phyloP scores from a whole-genome alignment of 1,140 invertebrate genomes.

The Cherax destructor region DNA sequence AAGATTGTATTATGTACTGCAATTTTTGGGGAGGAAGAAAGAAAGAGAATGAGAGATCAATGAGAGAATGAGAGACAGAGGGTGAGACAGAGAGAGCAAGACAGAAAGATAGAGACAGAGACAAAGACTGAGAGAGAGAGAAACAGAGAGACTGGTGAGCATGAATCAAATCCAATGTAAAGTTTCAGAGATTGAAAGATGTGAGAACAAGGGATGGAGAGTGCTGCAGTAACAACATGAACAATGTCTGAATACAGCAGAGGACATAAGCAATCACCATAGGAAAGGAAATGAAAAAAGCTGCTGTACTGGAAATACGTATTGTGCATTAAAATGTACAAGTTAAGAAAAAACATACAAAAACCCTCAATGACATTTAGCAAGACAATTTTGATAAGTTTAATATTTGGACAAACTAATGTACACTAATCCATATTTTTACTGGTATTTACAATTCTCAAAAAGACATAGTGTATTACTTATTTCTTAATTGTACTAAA shows the following conservation, averaged over 20 bases:
- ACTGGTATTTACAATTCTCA: too few species aligned
- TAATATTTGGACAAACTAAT: too few species aligned
- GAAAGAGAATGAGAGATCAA: too few species aligned
- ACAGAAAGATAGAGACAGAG: background rate
- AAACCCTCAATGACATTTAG: background rate
- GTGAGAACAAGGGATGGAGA: constrained; percentile 33
- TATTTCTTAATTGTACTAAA: too few species aligned
- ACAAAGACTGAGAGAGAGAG: background rate
- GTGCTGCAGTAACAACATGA: background rate
- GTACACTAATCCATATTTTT: too few species aligned
- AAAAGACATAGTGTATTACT: too few species aligned
- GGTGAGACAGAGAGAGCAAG: too few species aligned
- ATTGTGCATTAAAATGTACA: background rate
- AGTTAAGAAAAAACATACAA: background rate
- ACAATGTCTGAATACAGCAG: background rate
- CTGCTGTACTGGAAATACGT: background rate
- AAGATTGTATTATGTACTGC: too few species aligned
- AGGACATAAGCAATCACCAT: background rate
- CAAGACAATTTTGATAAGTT: too few species aligned
- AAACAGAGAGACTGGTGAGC: background rate
- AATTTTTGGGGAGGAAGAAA: too few species aligned
- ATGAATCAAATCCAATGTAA: too few species aligned
- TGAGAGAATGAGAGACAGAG: too few species aligned
- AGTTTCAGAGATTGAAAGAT: background rate
- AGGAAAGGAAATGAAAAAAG: background rate